Conservation (phyloP, 2,888 invertebrate genomes). For the Octodonta nipae region DNA sequence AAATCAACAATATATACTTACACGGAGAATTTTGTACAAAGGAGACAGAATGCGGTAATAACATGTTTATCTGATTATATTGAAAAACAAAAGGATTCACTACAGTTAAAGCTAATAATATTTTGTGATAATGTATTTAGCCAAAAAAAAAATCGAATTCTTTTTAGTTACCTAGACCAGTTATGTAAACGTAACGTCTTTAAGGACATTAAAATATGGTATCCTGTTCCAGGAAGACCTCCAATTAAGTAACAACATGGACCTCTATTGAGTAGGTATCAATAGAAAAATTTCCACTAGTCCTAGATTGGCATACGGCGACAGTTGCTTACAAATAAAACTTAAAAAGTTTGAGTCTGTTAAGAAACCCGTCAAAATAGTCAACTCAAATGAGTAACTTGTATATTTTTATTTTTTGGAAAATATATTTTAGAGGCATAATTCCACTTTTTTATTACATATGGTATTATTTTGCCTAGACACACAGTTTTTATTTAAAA, state of each 20-base stretch:
- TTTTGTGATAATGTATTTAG: no score
- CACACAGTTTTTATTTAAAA: no score
- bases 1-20: conserved; percentile 3
- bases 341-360: no score
- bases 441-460: no score
- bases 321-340: conserved; percentile 8
- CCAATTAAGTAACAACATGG: conserved; percentile 5
- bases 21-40: conserved; percentile 3
- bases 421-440: no score
- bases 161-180: conserved; percentile 6
- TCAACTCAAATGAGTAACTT: conserved; percentile 7
- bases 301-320: conserved; percentile 7
- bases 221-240: no score
- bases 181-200: conserved; percentile 7
- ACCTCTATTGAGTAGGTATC: conserved; percentile 5
- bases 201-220: conserved; percentile 10
- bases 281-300: conserved; percentile 5
- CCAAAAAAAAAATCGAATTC: conserved; percentile 7
- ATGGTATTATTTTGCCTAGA: no score
- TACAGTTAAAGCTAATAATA: no score
- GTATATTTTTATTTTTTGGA: no score
- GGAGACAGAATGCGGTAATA: conserved; percentile 6
- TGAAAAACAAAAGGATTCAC: conserved; percentile 2
- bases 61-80: conserved; percentile 6
- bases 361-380: conserved; percentile 6